Percentiles rank a stretch among this genome's conserved stretches.
phyloP scores from a whole-genome alignment of 2,797 vertebrate genomes.

The Cossypha heuglini region DNA sequence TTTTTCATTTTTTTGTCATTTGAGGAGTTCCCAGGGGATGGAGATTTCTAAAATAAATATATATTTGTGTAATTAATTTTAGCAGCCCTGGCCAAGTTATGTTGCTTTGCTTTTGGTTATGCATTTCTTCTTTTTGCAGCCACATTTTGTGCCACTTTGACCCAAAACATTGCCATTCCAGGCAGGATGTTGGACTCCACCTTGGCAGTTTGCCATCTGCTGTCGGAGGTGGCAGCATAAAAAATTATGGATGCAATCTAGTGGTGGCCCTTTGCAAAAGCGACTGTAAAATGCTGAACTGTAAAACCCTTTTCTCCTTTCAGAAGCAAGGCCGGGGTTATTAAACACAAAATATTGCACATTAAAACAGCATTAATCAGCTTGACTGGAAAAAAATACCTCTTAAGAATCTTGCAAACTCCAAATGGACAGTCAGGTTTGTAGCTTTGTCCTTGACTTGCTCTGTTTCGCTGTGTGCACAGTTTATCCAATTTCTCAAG shows the following conservation, averaged over 20 bases:
- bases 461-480: not conserved
- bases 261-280: constrained; percentile 22
- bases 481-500: not conserved
- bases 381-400: not conserved
- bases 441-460: constrained; percentile 41
- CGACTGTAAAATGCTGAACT: constrained; percentile 15
- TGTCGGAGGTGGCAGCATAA: constrained; percentile 15
- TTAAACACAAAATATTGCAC: constrained; percentile 39
- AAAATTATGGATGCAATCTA: constrained; percentile 33
- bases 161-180: not conserved
- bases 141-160: not conserved
- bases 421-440: not conserved
- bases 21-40: not conserved
- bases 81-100: not conserved
- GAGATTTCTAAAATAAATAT: not conserved
- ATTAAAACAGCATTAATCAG: constrained; percentile 49
- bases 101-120: not conserved
- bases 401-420: not conserved
- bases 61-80: not conserved
- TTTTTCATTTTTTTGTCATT: not conserved
- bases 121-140: not conserved
- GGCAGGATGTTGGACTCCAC: not conserved
- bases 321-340: constrained; percentile 13
- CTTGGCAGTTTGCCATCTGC: constrained; percentile 27
- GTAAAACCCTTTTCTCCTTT: constrained; percentile 36